Evolutionary conservation across 2,113 vertebrate genomes (phyloP).

Genomic region (Tragulus kanchil): DNA sequence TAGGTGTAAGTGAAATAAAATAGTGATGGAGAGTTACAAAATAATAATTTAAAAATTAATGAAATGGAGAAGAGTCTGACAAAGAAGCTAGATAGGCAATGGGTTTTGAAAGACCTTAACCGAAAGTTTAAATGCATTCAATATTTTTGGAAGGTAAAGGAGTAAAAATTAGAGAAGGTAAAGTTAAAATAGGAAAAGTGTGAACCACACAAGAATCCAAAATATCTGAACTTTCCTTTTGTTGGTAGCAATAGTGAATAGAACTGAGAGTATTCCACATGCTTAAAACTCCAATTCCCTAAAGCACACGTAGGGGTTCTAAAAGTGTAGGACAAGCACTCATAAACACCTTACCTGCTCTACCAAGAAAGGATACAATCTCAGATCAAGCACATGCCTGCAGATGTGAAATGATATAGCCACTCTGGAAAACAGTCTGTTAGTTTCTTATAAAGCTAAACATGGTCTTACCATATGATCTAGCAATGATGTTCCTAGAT

Average conservation of each 20-base stretch:
- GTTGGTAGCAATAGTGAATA: neutral
- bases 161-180: neutral
- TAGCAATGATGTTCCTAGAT: neutral
- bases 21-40: neutral
- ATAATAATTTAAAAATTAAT: slow-evolving; percentile 18
- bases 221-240: slow-evolving; percentile 24
- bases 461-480: neutral
- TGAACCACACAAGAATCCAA: neutral
- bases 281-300: neutral
- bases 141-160: slow-evolving; percentile 6
- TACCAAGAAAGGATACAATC: neutral
- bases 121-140: slow-evolving; percentile 11
- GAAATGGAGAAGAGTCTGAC: slow-evolving; percentile 47
- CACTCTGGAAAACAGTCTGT: neutral
- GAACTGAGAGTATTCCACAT: neutral
- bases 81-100: neutral
- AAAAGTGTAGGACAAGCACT: neutral
- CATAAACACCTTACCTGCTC: neutral
- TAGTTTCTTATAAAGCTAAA: slow-evolving; percentile 17
- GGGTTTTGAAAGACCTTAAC: neutral
- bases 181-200: slow-evolving; percentile 13
- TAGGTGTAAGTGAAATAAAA: neutral
- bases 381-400: slow-evolving; percentile 11
- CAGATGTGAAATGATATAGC: neutral
- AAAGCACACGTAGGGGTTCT: neutral